Conservation (phyloP, 2,797 vertebrate species). For the Parauchenoglanis punctatus region DNA sequence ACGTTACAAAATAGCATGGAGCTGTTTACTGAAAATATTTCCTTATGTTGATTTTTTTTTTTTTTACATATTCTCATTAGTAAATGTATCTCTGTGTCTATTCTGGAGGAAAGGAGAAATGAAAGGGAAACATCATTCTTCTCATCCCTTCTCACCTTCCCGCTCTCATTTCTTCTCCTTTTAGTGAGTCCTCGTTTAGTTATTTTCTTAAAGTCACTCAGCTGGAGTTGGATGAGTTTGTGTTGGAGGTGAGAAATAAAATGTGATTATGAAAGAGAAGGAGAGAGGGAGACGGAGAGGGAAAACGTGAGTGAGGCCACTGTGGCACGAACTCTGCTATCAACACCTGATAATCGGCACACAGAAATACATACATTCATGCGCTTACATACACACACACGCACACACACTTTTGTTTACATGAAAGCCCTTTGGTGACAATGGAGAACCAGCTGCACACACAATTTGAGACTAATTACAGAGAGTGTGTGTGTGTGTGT, state of each 20-base stretch:
- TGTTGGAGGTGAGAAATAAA: slow-evolving; percentile 32
- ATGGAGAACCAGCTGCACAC: slow-evolving; percentile 48
- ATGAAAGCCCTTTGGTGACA: slow-evolving; percentile 41
- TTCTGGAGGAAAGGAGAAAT: not conserved
- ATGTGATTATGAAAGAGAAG: slow-evolving; percentile 4
- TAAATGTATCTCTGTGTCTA: not conserved
- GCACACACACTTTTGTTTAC: slow-evolving; percentile 40
- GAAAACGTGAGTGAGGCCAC: slow-evolving; percentile 14
- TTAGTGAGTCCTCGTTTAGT: not conserved
- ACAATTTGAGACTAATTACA: slow-evolving; percentile 48
- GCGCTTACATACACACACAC: slow-evolving; percentile 27
- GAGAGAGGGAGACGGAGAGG: not conserved
- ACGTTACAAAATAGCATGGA: not conserved
- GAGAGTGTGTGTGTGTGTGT: slow-evolving; percentile 23
- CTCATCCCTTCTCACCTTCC: not conserved
- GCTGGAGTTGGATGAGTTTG: slow-evolving; percentile 14
- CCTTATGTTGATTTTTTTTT: not conserved
- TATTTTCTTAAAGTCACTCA: slow-evolving; percentile 25
- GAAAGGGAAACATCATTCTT: not conserved
- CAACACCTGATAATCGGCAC: slow-evolving; percentile 35
- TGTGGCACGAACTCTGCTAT: slow-evolving; percentile 20
- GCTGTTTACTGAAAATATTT: not conserved
- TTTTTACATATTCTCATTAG: not conserved
- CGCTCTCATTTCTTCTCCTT: not conserved
- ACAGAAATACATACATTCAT: slow-evolving; percentile 18